Conservation (phyloP, 2,888 invertebrate genomes). For the Acanthosepion pharaonis region DNA sequence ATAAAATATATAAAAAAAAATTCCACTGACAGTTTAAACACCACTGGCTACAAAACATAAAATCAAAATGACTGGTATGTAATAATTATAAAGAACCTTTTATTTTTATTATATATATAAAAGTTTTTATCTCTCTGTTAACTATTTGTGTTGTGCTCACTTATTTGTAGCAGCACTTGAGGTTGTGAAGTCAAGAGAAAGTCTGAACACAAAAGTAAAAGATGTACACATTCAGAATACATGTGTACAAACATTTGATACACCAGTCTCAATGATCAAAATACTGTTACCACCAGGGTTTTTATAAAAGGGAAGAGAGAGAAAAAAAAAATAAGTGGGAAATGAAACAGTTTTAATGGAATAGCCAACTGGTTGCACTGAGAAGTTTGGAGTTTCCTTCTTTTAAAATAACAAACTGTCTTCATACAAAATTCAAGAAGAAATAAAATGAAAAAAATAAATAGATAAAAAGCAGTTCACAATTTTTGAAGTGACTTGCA, state of each 20-base stretch:
- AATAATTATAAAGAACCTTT: slow-evolving; percentile 33
- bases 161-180: not conserved
- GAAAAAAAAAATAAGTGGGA: no score
- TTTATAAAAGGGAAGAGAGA: not conserved
- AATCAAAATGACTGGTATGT: no score
- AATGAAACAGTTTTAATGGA: not conserved
- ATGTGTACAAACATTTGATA: not conserved
- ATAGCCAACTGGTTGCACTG: not conserved
- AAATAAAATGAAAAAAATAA: not conserved
- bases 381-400: not conserved
- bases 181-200: not conserved
- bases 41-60: not conserved
- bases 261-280: not conserved
- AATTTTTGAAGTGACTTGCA: not conserved
- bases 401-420: not conserved
- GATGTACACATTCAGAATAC: not conserved
- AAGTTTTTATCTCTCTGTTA: not conserved
- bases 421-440: not conserved
- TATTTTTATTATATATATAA: not conserved
- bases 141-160: not conserved
- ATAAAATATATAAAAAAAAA: not conserved
- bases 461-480: not conserved
- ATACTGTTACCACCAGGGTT: not conserved
- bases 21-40: not conserved
- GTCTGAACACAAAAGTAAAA: not conserved